Percentiles rank a stretch among this genome's conserved stretches.
phyloP scores from a whole-genome alignment of 2,113 vertebrate species.

The Sitta europaea region DNA sequence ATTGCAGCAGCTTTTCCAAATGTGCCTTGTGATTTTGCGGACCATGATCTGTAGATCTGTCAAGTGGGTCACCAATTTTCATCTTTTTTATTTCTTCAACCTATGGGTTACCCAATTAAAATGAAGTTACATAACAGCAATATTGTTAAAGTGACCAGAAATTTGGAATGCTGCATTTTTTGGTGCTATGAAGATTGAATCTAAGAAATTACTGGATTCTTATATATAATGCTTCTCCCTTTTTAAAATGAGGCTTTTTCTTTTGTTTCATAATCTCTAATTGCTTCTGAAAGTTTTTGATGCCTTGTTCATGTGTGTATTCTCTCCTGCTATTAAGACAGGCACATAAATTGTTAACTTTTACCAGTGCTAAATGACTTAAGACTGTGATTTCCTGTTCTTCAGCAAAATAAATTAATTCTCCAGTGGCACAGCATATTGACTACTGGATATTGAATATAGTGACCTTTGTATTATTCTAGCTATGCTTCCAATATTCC shows the following conservation, averaged over 20 bases:
- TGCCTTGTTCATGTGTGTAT: not conserved
- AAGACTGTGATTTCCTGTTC: not conserved
- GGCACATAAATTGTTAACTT: not conserved
- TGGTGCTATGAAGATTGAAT: not conserved
- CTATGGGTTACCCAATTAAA: constrained; percentile 50
- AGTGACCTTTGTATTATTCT: not conserved
- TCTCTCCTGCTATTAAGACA: not conserved
- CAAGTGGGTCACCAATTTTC: constrained; percentile 84
- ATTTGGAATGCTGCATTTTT: not conserved
- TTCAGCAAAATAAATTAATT: not conserved
- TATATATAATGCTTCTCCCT: not conserved
- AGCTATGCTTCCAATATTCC: not conserved
- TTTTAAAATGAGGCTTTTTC: not conserved
- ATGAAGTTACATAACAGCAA: not conserved
- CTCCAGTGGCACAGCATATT: not conserved
- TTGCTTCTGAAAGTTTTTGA: not conserved
- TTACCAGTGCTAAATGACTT: not conserved
- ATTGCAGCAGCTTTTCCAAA: constrained; percentile 81
- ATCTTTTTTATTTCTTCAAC: constrained; percentile 86
- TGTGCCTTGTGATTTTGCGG: constrained; percentile 84
- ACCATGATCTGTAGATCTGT: constrained; percentile 82
- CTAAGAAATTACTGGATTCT: not conserved
- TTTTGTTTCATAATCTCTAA: not conserved
- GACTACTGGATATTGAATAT: not conserved
- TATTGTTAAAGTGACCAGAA: not conserved